A percentile compares a stretch with the other conserved stretches of the same genome.
phyloP scores from a whole-genome alignment of 1,140 invertebrate species.

The Drosophila navojoa region DNA sequence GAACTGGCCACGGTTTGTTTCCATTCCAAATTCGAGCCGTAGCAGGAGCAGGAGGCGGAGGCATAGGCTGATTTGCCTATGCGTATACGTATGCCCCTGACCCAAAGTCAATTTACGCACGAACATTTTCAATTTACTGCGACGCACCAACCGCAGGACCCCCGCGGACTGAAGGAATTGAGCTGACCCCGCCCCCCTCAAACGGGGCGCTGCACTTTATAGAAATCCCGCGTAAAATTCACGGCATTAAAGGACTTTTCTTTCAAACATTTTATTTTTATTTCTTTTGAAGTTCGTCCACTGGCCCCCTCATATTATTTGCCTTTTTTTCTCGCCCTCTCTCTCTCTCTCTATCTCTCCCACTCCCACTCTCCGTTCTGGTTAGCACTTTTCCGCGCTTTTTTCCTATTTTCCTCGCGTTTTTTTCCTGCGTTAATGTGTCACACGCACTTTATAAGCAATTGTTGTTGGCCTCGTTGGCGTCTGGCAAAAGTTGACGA shows the following conservation, averaged over 20 bases:
- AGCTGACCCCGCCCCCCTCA: slow-evolving; percentile 3
- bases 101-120: slow-evolving; percentile 77
- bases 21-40: slow-evolving; percentile 44
- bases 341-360: slow-evolving; percentile 53
- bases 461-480: slow-evolving; percentile 66
- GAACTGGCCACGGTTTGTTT: slow-evolving; percentile 33
- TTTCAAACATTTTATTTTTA: slow-evolving; percentile 56
- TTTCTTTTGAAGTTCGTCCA: slow-evolving; percentile 80
- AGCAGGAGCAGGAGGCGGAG: too few species aligned
- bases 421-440: slow-evolving; percentile 73
- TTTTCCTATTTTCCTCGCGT: slow-evolving; percentile 46
- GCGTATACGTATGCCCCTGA: slow-evolving; percentile 18
- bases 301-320: slow-evolving; percentile 67
- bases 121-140: slow-evolving; percentile 77
- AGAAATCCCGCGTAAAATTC: slow-evolving; percentile 79
- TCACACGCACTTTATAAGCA: slow-evolving; percentile 82
- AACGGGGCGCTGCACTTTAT: slow-evolving; percentile 61
- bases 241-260: slow-evolving; percentile 79
- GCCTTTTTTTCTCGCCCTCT: slow-evolving; percentile 46
- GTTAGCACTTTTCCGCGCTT: slow-evolving; percentile 49
- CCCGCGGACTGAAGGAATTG: slow-evolving; percentile 17
- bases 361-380: not conserved
- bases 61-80: slow-evolving; percentile 44
- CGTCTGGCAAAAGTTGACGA: slow-evolving; percentile 79
- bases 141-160: slow-evolving; percentile 61